phyloP scores from a whole-genome alignment of 2,888 invertebrate species.

The Hemistola chrysoprasaria region DNA sequence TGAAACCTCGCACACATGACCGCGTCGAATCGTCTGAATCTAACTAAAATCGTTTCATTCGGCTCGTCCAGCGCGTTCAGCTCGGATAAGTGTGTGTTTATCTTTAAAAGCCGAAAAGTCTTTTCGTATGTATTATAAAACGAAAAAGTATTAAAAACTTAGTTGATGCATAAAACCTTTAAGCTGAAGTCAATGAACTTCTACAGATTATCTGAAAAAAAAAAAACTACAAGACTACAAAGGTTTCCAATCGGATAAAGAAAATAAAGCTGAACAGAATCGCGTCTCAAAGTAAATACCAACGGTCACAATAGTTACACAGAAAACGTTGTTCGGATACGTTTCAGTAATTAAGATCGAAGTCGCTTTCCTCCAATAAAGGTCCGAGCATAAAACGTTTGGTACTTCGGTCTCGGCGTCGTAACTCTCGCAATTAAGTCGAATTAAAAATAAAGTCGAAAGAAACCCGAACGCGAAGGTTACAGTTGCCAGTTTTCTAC shows the following conservation, averaged over 20 bases:
- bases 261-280: constrained; percentile 1
- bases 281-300: constrained; percentile 12
- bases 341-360: constrained; percentile 54
- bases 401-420: constrained; percentile 55
- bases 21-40: too few species aligned
- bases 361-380: constrained; percentile 50
- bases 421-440: constrained; percentile 77
- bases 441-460: constrained; percentile 76
- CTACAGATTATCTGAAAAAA: too few species aligned
- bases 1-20: too few species aligned
- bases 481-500: constrained; percentile 24
- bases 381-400: constrained; percentile 58
- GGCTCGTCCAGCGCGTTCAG: too few species aligned
- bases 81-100: too few species aligned
- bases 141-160: too few species aligned
- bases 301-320: constrained; percentile 26
- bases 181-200: too few species aligned
- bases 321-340: constrained; percentile 34
- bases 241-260: not conserved
- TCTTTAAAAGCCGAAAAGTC: too few species aligned
- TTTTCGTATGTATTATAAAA: too few species aligned
- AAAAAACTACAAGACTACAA: not conserved
- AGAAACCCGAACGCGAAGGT: constrained; percentile 42
- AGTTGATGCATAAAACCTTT: too few species aligned
- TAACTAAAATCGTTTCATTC: too few species aligned